Evolutionary conservation across 2,113 vertebrate species (phyloP), one percentile per base, ranked within the genome.

Genomic region (Microcebus jonahi): DNA sequence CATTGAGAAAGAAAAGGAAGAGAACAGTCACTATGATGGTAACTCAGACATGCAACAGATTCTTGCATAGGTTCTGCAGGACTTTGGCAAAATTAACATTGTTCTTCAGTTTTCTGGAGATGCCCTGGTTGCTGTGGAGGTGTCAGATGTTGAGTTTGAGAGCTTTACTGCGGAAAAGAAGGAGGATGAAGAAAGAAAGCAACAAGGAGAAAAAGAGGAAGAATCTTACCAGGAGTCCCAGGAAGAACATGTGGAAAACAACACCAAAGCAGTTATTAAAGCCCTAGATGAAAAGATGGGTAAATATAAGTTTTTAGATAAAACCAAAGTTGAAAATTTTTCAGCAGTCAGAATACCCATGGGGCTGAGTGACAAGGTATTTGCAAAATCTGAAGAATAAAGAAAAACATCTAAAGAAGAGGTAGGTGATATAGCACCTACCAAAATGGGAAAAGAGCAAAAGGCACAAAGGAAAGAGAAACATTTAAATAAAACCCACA

Each of bases 301-400:
- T 29, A 99, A 99, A 97, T 99, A 99, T 96, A 99, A 99, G 84
- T 99, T 99, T 98, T 97, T 99, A 98, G 99, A 99, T 92, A 99
- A 99, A 96, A 99, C 99, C 95, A 99, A 99, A 97, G 99, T 99
- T 95, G 99, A 99, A 97, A 99, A 99, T 95, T 99, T 99, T 95
- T 99, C 99, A 25, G 99, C 99, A 71, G 99, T 99, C 98, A 99
- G 99, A 97, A 99, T 99, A 98, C 99, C 99, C 4, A 99, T 99
- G 97, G 98, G 98, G 27, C 98, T 99, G 80, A 99, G 98, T 95
- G 99, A 99, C 95, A 99, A 98, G 98, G 96, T 99, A 67, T 98
- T 99, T 97, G 97, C 97, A 92, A 99, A 99, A 98, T 96, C 97
- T 25, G 97, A 98, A 97, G 98, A 94, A 96, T 96, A 59, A 27